Conservation (phyloP, 1,140 invertebrate species). For the Diachasma alloeum region DNA sequence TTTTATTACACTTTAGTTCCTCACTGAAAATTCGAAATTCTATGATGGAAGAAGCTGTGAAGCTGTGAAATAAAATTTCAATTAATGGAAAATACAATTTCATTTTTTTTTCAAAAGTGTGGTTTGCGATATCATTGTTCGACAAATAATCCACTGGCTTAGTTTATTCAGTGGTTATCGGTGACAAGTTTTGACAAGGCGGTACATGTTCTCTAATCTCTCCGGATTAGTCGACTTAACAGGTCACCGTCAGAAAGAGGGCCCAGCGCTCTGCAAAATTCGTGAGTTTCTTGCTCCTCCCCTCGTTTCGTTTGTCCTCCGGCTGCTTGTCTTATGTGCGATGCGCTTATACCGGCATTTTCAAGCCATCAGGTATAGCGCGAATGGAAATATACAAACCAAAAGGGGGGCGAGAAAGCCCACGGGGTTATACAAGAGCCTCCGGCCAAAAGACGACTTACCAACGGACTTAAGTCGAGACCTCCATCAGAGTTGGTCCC, state of each 20-base stretch:
- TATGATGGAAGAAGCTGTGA: too few species aligned
- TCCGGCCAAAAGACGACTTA: conserved; percentile 38
- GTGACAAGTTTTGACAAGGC: conserved; percentile 56
- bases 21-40: too few species aligned
- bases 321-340: conserved; percentile 20
- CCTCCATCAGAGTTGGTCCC: conserved; percentile 21
- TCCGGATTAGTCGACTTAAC: conserved; percentile 40
- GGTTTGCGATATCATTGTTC: neutral
- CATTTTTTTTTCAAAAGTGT: neutral
- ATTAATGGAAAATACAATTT: too few species aligned
- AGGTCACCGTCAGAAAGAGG: conserved; percentile 32
- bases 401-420: neutral
- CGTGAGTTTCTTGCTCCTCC: neutral
- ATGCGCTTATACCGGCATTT: neutral
- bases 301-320: neutral
- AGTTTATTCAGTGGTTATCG: conserved; percentile 28
- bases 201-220: conserved; percentile 45
- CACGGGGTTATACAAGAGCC: neutral
- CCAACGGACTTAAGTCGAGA: conserved; percentile 39
- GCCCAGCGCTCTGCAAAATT: neutral
- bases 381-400: conserved; percentile 1
- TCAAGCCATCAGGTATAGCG: conserved; percentile 12
- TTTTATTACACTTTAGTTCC: too few species aligned
- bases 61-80: too few species aligned
- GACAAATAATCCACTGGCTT: neutral